Evolutionary conservation across 2,113 vertebrate genomes (phyloP).

Genomic region (Ivindomyrus marchei): DNA sequence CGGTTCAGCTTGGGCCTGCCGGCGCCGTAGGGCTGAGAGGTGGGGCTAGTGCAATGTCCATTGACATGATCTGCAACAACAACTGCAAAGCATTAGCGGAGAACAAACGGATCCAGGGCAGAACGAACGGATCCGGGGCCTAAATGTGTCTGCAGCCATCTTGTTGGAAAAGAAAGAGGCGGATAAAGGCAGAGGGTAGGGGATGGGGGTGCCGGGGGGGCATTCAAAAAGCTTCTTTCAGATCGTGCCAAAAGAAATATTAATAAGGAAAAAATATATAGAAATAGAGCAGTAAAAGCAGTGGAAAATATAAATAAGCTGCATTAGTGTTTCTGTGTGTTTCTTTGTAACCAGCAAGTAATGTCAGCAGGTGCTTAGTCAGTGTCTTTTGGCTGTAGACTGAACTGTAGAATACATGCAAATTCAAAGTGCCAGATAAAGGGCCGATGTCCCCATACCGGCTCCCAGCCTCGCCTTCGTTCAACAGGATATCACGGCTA

Average conservation of each 20-base stretch:
- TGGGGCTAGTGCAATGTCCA: conserved; percentile 96
- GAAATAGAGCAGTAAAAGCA: neutral
- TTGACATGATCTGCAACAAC: conserved; percentile 93
- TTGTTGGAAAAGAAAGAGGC: neutral
- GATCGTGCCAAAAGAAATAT: neutral
- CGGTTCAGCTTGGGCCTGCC: conserved; percentile 86
- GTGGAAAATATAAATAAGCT: neutral
- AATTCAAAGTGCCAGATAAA: conserved; percentile 14
- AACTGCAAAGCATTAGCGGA: conserved; percentile 66
- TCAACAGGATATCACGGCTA: neutral
- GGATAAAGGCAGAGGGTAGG: neutral
- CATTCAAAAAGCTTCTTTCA: neutral
- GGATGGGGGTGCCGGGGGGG: neutral
- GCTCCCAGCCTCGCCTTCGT: neutral
- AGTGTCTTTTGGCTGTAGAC: neutral
- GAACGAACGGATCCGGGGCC: neutral
- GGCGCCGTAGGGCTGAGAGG: conserved; percentile 82
- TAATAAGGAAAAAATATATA: neutral
- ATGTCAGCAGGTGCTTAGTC: neutral
- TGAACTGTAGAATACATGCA: neutral
- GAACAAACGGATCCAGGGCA: neutral
- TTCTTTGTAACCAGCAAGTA: neutral
- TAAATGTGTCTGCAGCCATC: neutral
- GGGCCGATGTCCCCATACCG: neutral
- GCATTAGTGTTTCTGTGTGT: neutral